These are phyloP conservation scores for Netta rufina DNA, from an alignment of 2,797 vertebrate genomes.

Conservation along the genomic window DNA sequence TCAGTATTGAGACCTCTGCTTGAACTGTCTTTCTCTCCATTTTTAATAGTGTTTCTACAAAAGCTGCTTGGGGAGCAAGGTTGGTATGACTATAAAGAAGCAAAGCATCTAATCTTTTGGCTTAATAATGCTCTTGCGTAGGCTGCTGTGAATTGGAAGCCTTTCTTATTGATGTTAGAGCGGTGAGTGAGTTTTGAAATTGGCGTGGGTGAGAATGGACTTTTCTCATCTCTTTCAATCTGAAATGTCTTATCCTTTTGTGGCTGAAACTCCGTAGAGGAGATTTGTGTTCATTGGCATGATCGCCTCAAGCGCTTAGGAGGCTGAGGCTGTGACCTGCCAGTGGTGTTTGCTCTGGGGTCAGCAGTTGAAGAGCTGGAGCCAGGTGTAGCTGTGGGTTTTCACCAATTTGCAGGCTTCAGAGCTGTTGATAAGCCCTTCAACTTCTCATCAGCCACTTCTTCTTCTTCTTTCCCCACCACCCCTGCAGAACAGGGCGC, in stretches of 20 bases:
- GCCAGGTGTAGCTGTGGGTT: background rate
- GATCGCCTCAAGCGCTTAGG: background rate
- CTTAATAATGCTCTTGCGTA: background rate
- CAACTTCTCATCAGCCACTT: background rate
- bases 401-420: background rate
- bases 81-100: constrained; percentile 24
- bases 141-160: background rate
- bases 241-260: background rate
- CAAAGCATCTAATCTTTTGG: constrained; percentile 40
- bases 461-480: fast-evolving
- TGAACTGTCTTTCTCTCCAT: constrained; percentile 34
- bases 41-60: constrained; percentile 65
- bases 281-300: background rate
- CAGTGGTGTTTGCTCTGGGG: background rate
- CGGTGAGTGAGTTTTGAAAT: background rate
- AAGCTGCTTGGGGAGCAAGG: constrained; percentile 32
- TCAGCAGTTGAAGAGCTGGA: background rate
- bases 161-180: background rate
- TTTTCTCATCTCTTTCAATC: background rate
- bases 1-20: constrained; percentile 41
- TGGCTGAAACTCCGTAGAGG: background rate
- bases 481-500: background rate
- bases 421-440: background rate
- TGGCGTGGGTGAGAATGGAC: background rate
- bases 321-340: background rate